Evolutionary conservation across 35 echinoderm and acorn worm genomes (phyloP).

Genomic region (Amphiura filiformis): DNA sequence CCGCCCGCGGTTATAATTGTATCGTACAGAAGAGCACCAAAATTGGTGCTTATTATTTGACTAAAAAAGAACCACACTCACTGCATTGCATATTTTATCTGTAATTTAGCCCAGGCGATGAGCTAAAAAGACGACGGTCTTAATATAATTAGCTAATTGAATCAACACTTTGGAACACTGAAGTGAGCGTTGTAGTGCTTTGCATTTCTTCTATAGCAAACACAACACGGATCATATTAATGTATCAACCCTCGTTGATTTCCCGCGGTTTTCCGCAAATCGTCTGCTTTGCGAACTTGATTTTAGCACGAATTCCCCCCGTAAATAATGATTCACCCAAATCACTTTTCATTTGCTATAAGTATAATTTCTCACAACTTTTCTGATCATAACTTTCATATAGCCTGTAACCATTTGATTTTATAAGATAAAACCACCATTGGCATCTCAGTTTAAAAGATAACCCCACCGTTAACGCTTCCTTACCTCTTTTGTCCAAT

Average conservation of each 20-base stretch:
- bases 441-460: too few relatives aligned
- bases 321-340: too few relatives aligned
- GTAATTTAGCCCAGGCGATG: conserved; percentile 5
- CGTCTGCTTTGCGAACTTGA: too few relatives aligned
- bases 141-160: conserved; percentile 2
- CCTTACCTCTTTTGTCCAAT: too few relatives aligned
- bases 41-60: background rate
- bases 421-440: too few relatives aligned
- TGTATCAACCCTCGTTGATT: background rate
- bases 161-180: background rate
- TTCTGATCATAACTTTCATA: too few relatives aligned
- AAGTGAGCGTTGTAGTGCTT: background rate
- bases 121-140: conserved; percentile 1
- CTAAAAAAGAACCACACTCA: background rate
- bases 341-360: too few relatives aligned
- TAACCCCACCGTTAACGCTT: too few relatives aligned
- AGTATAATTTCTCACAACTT: too few relatives aligned
- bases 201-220: background rate
- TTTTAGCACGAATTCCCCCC: too few relatives aligned
- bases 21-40: background rate
- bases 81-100: background rate
- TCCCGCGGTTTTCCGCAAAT: background rate
- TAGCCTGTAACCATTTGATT: too few relatives aligned
- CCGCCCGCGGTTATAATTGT: conserved; percentile 10
- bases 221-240: background rate